These are phyloP conservation scores for Crenuchus spilurus DNA, from an alignment of 2,797 vertebrate genomes.

Conservation along the genomic window DNA sequence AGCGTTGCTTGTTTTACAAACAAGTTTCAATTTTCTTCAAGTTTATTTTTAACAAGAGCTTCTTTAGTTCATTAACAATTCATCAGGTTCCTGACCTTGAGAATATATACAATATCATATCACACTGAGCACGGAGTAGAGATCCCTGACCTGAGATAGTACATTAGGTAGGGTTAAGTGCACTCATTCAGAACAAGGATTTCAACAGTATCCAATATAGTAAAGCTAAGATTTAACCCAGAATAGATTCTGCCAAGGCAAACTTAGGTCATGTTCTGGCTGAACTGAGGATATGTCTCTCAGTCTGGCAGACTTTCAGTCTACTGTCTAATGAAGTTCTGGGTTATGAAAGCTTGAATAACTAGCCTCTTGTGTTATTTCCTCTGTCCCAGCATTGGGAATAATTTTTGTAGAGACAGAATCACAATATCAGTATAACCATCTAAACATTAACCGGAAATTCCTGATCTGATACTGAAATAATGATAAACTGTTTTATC, in stretches of 20 bases:
- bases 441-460: no score
- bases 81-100: not conserved
- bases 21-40: no score
- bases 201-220: not conserved
- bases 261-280: not conserved
- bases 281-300: no score
- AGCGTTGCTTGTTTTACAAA: no score
- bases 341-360: no score
- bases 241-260: constrained; percentile 3
- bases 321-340: not conserved
- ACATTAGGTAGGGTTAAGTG: not conserved
- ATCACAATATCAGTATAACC: no score
- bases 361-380: no score
- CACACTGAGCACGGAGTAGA: not conserved
- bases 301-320: not conserved
- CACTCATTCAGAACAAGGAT: constrained; percentile 1
- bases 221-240: not conserved
- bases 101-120: not conserved
- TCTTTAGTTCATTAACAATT: not conserved
- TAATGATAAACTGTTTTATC: no score
- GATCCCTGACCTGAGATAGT: not conserved
- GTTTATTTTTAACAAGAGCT: no score
- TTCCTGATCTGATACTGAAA: no score
- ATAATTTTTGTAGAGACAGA: no score
- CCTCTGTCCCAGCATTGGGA: no score